Conservation (phyloP, 2,113 vertebrate species). For the Trinectes maculatus region DNA sequence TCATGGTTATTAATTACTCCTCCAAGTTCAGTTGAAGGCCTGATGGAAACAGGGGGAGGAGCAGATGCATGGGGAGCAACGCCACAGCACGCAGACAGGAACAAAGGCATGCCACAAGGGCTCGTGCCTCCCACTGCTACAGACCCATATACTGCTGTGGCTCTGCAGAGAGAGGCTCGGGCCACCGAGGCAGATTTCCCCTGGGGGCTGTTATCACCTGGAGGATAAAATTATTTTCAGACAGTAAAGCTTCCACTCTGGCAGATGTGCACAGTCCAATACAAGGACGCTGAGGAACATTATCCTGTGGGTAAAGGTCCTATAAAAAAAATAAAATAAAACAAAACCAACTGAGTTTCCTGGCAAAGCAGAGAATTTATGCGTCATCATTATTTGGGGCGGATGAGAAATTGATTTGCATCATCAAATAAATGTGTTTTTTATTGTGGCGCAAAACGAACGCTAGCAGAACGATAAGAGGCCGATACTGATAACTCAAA, state of each 20-base stretch:
- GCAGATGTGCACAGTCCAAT: slow-evolving; percentile 56
- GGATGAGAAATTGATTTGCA: too few species aligned
- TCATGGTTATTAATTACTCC: slow-evolving; percentile 77
- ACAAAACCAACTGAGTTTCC: neutral
- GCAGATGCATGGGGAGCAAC: slow-evolving; percentile 44
- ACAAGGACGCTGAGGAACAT: slow-evolving; percentile 24
- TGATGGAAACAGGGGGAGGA: slow-evolving; percentile 45
- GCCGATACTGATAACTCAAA: neutral
- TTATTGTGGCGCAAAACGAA: too few species aligned
- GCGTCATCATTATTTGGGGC: slow-evolving; percentile 41
- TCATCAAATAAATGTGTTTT: too few species aligned
- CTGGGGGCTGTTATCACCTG: slow-evolving; percentile 66
- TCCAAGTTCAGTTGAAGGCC: slow-evolving; percentile 66
- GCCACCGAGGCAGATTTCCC: slow-evolving; percentile 80
- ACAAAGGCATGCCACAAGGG: slow-evolving; percentile 72
- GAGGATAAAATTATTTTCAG: slow-evolving; percentile 78
- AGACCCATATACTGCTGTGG: slow-evolving; percentile 55
- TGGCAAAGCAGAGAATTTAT: slow-evolving; percentile 32
- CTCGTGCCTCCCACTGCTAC: slow-evolving; percentile 66
- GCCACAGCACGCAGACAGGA: slow-evolving; percentile 61
- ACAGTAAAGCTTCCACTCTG: slow-evolving; percentile 58
- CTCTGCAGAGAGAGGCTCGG: slow-evolving; percentile 70
- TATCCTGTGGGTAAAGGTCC: slow-evolving; percentile 26
- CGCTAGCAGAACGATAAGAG: too few species aligned
- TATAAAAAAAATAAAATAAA: neutral